Percentiles rank a stretch among this genome's conserved stretches.
phyloP scores from a whole-genome alignment of 2,113 vertebrate genomes.

The Rallus limicola region DNA sequence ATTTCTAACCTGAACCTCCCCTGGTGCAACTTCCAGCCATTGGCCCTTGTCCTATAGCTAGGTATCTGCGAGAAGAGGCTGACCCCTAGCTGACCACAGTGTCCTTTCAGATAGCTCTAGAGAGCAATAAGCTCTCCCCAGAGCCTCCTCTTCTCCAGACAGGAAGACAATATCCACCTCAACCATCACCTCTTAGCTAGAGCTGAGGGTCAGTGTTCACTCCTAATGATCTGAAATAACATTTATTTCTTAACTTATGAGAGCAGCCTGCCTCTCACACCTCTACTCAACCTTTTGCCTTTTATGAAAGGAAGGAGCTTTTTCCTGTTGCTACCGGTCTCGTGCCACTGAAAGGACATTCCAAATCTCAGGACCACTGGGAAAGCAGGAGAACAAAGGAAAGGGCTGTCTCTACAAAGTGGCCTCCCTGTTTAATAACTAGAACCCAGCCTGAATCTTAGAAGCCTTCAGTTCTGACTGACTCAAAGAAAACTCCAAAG shows the following conservation, averaged over 20 bases:
- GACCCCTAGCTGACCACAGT: too few species aligned
- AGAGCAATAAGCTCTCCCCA: too few species aligned
- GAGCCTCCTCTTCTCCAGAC: too few species aligned
- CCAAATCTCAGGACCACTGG: neutral
- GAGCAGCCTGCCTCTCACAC: neutral
- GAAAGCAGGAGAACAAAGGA: neutral
- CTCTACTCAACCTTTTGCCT: neutral
- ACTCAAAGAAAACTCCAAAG: neutral
- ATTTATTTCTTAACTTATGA: neutral
- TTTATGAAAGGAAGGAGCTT: conserved; percentile 49
- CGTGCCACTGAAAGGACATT: conserved; percentile 15
- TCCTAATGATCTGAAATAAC: neutral
- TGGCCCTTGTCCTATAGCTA: too few species aligned
- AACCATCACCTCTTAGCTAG: neutral
- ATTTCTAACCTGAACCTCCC: too few species aligned
- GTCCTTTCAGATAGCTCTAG: too few species aligned
- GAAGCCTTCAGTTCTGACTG: neutral
- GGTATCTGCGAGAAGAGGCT: too few species aligned
- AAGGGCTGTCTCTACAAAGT: neutral
- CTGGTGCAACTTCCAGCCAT: too few species aligned
- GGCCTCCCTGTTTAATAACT: neutral
- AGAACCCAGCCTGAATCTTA: neutral
- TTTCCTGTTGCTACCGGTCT: conserved; percentile 57
- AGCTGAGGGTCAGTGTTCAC: neutral
- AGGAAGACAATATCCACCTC: neutral